Conservation (phyloP, 2,888 invertebrate species). For the Emmelina monodactyla region DNA sequence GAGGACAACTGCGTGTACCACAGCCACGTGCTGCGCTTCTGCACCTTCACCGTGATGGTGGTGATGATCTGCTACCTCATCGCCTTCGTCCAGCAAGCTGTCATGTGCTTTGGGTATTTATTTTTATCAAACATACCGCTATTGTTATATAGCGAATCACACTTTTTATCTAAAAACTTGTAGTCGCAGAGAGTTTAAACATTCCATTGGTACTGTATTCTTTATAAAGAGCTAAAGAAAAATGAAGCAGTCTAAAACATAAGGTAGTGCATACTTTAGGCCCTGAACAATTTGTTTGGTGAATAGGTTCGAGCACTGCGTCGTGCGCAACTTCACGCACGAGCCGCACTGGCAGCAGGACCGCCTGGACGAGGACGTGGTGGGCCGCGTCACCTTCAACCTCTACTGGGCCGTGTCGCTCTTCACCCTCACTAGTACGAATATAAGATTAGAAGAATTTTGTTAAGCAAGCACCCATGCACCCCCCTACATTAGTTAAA, state of each 20-base stretch:
- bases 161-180: too few species aligned
- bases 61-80: conserved; percentile 39
- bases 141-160: too few species aligned
- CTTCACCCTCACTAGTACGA: conserved; percentile 40
- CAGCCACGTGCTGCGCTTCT: conserved; percentile 33
- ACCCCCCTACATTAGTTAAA: too few species aligned
- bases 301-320: conserved; percentile 34
- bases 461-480: too few species aligned
- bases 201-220: too few species aligned
- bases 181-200: too few species aligned
- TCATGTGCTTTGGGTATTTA: conserved; percentile 45
- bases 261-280: too few species aligned
- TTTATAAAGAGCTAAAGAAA: too few species aligned
- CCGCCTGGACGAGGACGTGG: conserved; percentile 23
- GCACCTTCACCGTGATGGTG: conserved; percentile 35
- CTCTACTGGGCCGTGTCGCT: conserved; percentile 46
- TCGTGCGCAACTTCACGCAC: conserved; percentile 41
- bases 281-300: too few species aligned
- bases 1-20: conserved; percentile 37
- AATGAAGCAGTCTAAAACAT: too few species aligned
- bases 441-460: too few species aligned
- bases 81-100: conserved; percentile 38
- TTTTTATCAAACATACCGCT: too few species aligned
- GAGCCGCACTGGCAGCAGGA: conserved; percentile 32
- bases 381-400: conserved; percentile 26